These are phyloP conservation scores for Lepidurus packardi DNA, from an alignment of 1,140 invertebrate species.

Conservation along the genomic window DNA sequence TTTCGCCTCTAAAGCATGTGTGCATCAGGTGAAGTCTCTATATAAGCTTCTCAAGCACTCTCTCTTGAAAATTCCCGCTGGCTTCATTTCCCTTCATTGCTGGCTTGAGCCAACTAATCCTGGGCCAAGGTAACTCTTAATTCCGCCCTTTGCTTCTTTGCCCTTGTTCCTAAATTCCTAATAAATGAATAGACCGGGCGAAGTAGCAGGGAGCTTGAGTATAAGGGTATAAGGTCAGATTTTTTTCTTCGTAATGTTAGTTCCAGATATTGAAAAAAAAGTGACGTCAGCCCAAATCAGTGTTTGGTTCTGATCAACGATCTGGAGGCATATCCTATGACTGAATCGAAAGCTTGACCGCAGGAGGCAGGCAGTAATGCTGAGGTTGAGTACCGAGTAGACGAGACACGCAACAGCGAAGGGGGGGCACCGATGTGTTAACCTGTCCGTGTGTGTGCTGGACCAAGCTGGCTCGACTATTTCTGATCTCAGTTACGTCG, in stretches of 20 bases:
- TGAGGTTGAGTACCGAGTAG: background rate
- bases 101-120: background rate
- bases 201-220: too few relatives aligned
- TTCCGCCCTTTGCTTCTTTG: background rate
- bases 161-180: background rate
- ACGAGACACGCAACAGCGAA: constrained; percentile 10
- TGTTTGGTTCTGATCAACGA: constrained; percentile 21
- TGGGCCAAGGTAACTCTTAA: background rate
- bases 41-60: background rate
- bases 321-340: constrained; percentile 5
- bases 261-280: background rate
- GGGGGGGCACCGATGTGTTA: background rate
- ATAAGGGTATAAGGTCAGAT: background rate
- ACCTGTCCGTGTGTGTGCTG: constrained; percentile 12
- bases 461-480: background rate
- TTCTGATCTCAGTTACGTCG: constrained; percentile 18
- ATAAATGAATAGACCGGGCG: background rate
- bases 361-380: background rate
- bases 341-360: constrained; percentile 7
- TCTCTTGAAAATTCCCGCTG: background rate
- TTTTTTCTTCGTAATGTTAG: background rate
- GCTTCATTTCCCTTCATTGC: background rate
- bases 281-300: constrained; percentile 5
- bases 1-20: background rate
- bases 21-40: background rate